A percentile compares a stretch with the other conserved stretches of the same genome.
phyloP scores from a whole-genome alignment of 2,113 vertebrate genomes.

The Collichthys lucidus region DNA sequence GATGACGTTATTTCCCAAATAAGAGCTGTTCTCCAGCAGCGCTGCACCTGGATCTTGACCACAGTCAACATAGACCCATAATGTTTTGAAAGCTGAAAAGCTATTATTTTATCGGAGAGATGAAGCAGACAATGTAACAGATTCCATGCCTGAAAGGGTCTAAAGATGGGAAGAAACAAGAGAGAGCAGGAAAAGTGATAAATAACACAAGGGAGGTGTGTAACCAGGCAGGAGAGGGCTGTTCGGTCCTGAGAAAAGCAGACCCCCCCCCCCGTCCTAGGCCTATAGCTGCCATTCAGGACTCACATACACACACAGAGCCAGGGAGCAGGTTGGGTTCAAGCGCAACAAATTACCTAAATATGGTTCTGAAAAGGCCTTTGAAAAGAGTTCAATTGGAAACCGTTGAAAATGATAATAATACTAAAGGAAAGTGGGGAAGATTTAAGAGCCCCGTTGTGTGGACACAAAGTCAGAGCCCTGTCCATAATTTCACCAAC shows the following conservation, averaged over 20 bases:
- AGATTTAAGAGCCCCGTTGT: conserved; percentile 66
- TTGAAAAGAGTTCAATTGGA: conserved; percentile 66
- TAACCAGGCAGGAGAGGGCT: conserved; percentile 44
- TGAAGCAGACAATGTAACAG: neutral
- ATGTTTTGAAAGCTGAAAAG: neutral
- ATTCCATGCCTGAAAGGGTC: conserved; percentile 7
- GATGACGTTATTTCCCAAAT: conserved; percentile 28
- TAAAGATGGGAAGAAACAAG: neutral
- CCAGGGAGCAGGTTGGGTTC: conserved; percentile 72
- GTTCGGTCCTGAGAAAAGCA: conserved; percentile 72
- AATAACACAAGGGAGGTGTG: conserved; percentile 71
- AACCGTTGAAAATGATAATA: conserved; percentile 73
- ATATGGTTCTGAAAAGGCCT: conserved; percentile 79
- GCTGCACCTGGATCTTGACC: conserved; percentile 33
- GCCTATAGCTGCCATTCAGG: conserved; percentile 78
- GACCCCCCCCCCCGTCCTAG: conserved; percentile 72
- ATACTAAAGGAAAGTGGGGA: conserved; percentile 48
- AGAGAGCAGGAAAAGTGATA: conserved; percentile 62
- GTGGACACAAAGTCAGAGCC: conserved; percentile 58
- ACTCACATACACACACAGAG: conserved; percentile 38
- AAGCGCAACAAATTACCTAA: conserved; percentile 83
- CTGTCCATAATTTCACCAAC: conserved; percentile 75
- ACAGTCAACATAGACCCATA: conserved; percentile 6
- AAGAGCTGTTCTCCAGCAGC: conserved; percentile 40
- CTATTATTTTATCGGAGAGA: neutral